These are phyloP conservation scores for Phoebastria nigripes DNA, from an alignment of 2,797 vertebrate genomes.

Conservation along the genomic window DNA sequence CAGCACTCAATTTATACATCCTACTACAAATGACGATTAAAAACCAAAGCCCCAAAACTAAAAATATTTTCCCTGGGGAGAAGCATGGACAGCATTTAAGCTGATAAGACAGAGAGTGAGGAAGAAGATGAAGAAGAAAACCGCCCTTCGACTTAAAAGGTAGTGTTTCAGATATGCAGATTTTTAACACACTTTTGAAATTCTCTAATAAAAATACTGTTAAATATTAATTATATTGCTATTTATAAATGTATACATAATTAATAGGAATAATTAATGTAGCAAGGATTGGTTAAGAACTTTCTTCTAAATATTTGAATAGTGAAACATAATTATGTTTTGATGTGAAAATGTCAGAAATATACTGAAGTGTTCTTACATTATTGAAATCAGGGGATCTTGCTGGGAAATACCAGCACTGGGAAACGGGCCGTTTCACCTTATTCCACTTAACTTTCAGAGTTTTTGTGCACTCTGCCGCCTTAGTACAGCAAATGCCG, in stretches of 20 bases:
- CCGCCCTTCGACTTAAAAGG: constrained; percentile 28
- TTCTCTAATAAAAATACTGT: constrained; percentile 52
- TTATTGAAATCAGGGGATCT: background rate
- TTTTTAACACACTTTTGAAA: constrained; percentile 43
- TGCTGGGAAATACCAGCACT: background rate
- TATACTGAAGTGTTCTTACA: background rate
- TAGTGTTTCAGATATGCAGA: constrained; percentile 45
- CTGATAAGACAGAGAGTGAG: background rate
- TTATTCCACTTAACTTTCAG: background rate
- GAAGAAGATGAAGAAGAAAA: background rate
- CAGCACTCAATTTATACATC: background rate
- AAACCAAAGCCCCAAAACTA: background rate
- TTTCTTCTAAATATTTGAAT: constrained; percentile 64
- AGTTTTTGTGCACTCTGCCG: background rate
- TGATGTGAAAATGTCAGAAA: constrained; percentile 56
- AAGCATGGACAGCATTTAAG: background rate
- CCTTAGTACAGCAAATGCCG: rapidly evolving
- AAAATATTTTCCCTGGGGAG: background rate
- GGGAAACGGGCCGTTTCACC: background rate
- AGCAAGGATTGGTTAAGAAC: constrained; percentile 40
- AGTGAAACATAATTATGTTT: constrained; percentile 51
- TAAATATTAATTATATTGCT: constrained; percentile 67
- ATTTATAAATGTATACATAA: constrained; percentile 72
- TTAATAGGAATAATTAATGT: constrained; percentile 65
- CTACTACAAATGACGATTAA: background rate